A percentile compares a stretch with the other conserved stretches of the same genome.
phyloP scores from a whole-genome alignment of 2,797 vertebrate species.

The Gymnoscopelus microlampas region DNA sequence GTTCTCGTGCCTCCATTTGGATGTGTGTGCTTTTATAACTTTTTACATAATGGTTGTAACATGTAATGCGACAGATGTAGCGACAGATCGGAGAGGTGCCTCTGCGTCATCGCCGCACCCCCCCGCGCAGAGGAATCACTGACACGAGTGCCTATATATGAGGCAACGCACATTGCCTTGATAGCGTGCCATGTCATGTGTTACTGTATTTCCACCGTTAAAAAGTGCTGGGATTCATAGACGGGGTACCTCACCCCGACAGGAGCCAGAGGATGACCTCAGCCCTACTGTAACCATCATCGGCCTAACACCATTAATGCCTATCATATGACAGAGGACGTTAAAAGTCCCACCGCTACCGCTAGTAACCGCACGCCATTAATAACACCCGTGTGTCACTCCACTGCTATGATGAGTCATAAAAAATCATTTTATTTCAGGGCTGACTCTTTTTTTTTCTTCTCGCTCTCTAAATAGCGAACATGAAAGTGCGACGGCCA shows the following conservation, averaged over 20 bases:
- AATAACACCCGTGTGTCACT: conserved; percentile 61
- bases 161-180: neutral
- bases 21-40: no score
- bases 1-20: no score
- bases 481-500: no score
- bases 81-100: no score
- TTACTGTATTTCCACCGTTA: conserved; percentile 44
- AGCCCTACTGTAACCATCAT: conserved; percentile 69
- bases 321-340: conserved; percentile 65
- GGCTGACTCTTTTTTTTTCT: no score
- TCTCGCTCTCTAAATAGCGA: no score
- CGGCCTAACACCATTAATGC: conserved; percentile 66
- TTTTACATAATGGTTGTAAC: no score
- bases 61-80: no score
- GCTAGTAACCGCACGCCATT: conserved; percentile 60
- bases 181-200: neutral
- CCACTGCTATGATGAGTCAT: conserved; percentile 57
- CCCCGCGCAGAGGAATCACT: neutral
- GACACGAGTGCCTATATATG: neutral
- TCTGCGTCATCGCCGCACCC: no score
- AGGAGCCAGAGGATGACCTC: conserved; percentile 72
- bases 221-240: conserved; percentile 58
- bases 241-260: conserved; percentile 56
- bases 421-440: conserved; percentile 14
- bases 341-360: conserved; percentile 60